These are phyloP conservation scores for Liolophura sinensis DNA, from an alignment of 1,140 invertebrate species.

Conservation along the genomic window DNA sequence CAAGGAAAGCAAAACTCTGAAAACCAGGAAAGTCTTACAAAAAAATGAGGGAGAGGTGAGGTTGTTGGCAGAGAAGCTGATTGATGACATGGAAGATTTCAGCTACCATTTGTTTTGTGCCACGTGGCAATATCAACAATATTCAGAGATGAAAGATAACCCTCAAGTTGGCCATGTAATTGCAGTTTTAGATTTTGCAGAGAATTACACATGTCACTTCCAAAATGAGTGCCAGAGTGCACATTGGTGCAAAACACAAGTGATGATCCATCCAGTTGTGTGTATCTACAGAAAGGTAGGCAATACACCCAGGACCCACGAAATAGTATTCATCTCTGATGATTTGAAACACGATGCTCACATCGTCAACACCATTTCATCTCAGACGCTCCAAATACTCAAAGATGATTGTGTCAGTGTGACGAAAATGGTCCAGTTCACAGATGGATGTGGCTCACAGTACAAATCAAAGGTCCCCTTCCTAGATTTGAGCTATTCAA, in stretches of 20 bases:
- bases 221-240: conserved; percentile 16
- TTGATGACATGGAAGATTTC: conserved; percentile 3
- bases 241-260: conserved; percentile 7
- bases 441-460: too few relatives aligned
- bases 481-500: conserved; percentile 7
- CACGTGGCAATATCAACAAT: conserved; percentile 11
- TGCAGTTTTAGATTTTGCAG: conserved; percentile 16
- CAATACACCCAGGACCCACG: conserved; percentile 6
- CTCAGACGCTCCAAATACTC: too few relatives aligned
- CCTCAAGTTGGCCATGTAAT: too few relatives aligned
- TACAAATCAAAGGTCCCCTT: too few relatives aligned
- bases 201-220: conserved; percentile 5
- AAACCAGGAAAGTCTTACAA: too few relatives aligned
- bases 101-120: conserved; percentile 1
- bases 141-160: not conserved
- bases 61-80: not conserved
- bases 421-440: too few relatives aligned
- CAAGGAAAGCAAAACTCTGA: too few relatives aligned
- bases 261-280: conserved; percentile 14
- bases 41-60: too few relatives aligned
- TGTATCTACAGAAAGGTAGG: conserved; percentile 2
- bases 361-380: too few relatives aligned
- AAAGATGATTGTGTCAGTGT: too few relatives aligned
- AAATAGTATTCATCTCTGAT: conserved; percentile 9
- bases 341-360: conserved; percentile 4